Conservation (phyloP, 2,797 vertebrate genomes). For the Gadopsis marmoratus region DNA sequence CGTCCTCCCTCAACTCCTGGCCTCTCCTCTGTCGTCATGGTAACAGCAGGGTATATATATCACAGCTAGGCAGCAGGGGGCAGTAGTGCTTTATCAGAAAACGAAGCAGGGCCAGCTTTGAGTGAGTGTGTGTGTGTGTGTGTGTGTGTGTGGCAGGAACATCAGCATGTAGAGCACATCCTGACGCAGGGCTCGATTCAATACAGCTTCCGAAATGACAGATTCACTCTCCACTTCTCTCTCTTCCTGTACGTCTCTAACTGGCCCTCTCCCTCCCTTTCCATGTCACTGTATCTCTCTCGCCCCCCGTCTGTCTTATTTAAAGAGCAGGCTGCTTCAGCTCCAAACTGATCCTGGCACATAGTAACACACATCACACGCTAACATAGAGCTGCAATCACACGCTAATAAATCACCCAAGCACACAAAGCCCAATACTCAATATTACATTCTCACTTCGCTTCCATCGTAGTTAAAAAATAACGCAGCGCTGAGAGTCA, state of each 20-base stretch:
- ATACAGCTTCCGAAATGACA: conserved; percentile 86
- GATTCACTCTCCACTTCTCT: conserved; percentile 70
- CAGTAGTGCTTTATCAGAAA: conserved; percentile 80
- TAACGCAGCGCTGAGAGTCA: conserved; percentile 13
- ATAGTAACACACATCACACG: conserved; percentile 62
- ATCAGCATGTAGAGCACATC: conserved; percentile 88
- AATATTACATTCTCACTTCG: conserved; percentile 14
- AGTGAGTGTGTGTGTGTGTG: conserved; percentile 34
- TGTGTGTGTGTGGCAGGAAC: conserved; percentile 67
- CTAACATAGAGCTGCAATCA: conserved; percentile 57
- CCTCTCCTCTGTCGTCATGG: conserved; percentile 77
- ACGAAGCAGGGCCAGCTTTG: conserved; percentile 53
- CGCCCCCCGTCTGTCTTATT: conserved; percentile 64
- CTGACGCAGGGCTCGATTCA: conserved; percentile 86
- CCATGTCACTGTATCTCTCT: conserved; percentile 50
- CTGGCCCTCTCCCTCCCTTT: conserved; percentile 36
- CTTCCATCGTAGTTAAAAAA: conserved; percentile 12
- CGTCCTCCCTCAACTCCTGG: conserved; percentile 40
- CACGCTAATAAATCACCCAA: conserved; percentile 64
- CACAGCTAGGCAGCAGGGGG: conserved; percentile 78
- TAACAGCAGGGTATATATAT: conserved; percentile 59
- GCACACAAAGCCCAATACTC: conserved; percentile 9
- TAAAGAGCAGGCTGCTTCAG: conserved; percentile 72
- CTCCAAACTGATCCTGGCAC: conserved; percentile 72
- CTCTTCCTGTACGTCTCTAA: conserved; percentile 16